Evolutionary conservation across 2,113 vertebrate species (phyloP), one percentile per base, ranked within the genome.

Genomic region (Rhinichthys klamathensis): DNA sequence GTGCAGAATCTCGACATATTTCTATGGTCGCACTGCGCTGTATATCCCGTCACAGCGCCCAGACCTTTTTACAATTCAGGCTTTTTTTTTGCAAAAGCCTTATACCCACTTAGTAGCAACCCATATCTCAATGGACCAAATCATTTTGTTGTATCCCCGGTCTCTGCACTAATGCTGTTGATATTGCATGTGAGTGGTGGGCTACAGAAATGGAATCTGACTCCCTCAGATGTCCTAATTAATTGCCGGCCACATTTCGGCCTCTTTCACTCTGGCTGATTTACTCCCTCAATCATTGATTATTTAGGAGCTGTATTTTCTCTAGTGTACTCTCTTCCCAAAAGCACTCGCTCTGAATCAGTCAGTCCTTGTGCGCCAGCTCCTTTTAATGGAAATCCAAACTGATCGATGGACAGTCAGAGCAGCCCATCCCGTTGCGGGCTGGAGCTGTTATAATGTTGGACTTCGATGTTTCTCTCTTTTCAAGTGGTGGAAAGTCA

Each of bases 301-400:
- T 80, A 65, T 67, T 75, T 60, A 81, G 63, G 23, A 51, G 87
- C 61, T 77, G 60, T 61, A 32, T 80, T 84, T 86, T 56, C 65
- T 54, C 69, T 81, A 70, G 38, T 80, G 69, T 76, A 65, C 56
- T 69, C 72, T 81, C 82, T 51, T 81, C 85, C 82, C 51, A 83
- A 85, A 86, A 61, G 75, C 86, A 83, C 81, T 87, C 23, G 38
- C 87, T 76, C 58, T 46, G 78, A 80, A 80, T 72, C 81, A 27
- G 1, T 69, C 67, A 35, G 75, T 61, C 81, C 65, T 82, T 80
- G 63, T 25, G 54, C 38, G 63, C 77, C 80, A 86, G 41, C 77
- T 80, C 79, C 78, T 84, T 56, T 84, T 89, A 84, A 89, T 84
- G 82, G 70, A 79, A 80, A 86, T 85, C 88, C 85, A 89, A 77